Evolutionary conservation across 2,888 invertebrate species (phyloP).

Genomic region (Aphodius granarius): DNA sequence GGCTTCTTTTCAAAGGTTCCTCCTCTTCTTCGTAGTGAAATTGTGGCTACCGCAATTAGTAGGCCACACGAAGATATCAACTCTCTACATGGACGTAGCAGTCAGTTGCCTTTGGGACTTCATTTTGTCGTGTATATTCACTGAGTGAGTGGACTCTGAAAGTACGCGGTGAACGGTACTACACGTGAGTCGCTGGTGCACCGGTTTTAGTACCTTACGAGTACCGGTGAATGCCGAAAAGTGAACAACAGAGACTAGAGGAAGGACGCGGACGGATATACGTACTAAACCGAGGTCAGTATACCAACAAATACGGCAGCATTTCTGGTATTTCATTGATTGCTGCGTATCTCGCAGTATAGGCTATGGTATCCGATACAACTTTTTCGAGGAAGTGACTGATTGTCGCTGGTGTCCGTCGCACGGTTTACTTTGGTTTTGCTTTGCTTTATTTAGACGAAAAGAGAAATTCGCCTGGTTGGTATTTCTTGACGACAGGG

Average conservation of each 20-base stretch:
- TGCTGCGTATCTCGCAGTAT: not conserved
- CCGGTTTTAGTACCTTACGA: not conserved
- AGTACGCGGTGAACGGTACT: conserved; percentile 14
- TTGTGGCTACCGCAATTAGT: conserved; percentile 31
- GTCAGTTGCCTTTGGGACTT: conserved; percentile 16
- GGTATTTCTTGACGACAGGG: not conserved
- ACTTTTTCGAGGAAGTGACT: not conserved
- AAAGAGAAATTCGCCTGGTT: not conserved
- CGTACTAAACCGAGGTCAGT: conserved; percentile 2
- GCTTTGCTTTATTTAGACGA: not conserved
- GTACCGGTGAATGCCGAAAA: conserved; percentile 3
- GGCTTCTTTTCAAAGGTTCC: not conserved
- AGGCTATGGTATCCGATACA: not conserved
- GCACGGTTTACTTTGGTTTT: not conserved
- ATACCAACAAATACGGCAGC: not conserved
- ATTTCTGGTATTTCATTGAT: not conserved
- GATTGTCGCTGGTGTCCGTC: not conserved
- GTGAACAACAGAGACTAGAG: conserved; percentile 10
- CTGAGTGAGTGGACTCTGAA: not conserved
- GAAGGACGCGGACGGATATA: conserved; percentile 6
- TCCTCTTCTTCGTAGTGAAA: conserved; percentile 9
- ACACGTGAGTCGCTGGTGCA: not conserved
- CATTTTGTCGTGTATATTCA: conserved; percentile 14
- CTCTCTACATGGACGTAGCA: conserved; percentile 29
- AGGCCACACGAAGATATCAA: conserved; percentile 35